phyloP scores from a whole-genome alignment of 2,113 vertebrate genomes.

The Perca flavescens region DNA sequence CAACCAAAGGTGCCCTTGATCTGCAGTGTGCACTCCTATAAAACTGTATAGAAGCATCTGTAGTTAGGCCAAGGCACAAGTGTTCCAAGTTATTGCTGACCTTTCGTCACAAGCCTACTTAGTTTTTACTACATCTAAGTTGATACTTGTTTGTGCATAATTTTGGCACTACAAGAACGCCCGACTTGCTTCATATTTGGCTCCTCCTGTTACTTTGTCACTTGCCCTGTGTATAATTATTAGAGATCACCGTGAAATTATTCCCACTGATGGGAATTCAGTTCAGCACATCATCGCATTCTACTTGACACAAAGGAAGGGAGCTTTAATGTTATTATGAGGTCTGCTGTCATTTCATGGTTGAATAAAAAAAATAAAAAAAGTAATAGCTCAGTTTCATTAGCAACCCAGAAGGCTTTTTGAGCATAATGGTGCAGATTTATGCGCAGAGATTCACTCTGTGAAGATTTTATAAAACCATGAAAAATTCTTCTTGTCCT shows the following conservation, averaged over 20 bases:
- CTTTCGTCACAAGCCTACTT: background rate
- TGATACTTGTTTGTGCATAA: background rate
- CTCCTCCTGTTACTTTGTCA: slow-evolving; percentile 44
- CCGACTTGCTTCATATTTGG: slow-evolving; percentile 11
- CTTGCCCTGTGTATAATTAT: slow-evolving; percentile 55
- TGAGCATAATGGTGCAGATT: slow-evolving; percentile 45
- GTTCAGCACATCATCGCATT: slow-evolving; percentile 53
- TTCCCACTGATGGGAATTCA: slow-evolving; percentile 65
- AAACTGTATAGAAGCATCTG: slow-evolving; percentile 5
- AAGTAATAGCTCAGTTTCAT: slow-evolving; percentile 63
- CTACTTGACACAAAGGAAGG: slow-evolving; percentile 61
- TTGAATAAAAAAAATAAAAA: slow-evolving; percentile 51
- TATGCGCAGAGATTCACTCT: background rate
- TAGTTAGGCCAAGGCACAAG: background rate
- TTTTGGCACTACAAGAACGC: slow-evolving; percentile 1
- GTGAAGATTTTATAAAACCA: background rate
- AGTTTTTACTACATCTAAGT: background rate
- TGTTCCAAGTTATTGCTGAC: background rate
- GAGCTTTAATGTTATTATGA: slow-evolving; percentile 70
- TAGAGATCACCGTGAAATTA: slow-evolving; percentile 71
- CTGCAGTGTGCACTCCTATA: slow-evolving; percentile 16
- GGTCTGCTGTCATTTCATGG: slow-evolving; percentile 70
- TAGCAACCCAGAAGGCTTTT: slow-evolving; percentile 38
- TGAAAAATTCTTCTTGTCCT: background rate
- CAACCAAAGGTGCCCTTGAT: slow-evolving; percentile 35